Base-by-base conservation (phyloP, 2,888 invertebrate species). In the Ceriagrion tenellum region DNA sequence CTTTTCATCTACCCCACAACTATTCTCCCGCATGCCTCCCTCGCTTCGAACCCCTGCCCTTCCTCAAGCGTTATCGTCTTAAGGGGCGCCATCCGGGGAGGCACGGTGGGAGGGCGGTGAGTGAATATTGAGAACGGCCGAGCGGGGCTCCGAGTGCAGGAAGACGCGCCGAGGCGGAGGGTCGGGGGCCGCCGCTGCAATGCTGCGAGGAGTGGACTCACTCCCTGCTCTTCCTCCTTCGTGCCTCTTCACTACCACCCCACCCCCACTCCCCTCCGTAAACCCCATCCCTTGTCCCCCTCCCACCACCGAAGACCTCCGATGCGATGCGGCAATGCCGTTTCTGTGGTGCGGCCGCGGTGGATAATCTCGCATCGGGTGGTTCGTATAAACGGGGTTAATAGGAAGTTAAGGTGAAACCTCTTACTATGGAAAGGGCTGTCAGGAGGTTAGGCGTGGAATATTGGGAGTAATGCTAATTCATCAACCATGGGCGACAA, bases 31-130 rank as follows among this genome's bases (percentile, higher is more conserved):
- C n/a, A 0, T 23, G 20, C 8, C 12, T 26, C 63, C 69, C 69
- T 23, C 56, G 13, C 63, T 63, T 55, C 69, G 47, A 93, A 74
- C 93, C 93, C 69, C 26, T 81, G 93, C 69, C 93, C 93, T 93
- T 93, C 69, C 93, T 26, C 93, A 93, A 93, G 93, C 93, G 47
- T 93, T 93, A 93, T 40, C 69, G 93, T 69, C 59, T 59, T 59
- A 59, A 59, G 59, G 59, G 59, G 59, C n/a, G 81, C 81, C 81
- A 35, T 81, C 30, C 30, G 8, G 81, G 26, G 69, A n/a, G 69
- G 69, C n/a, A 69, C 6, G 69, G 69, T 1, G 69, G n/a, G 69
- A 18, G 23, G 35, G 81, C 81, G 81, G 81, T 26, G 81, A 35
- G 30, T 81, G 81, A 81, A 81, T 81, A 81, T 81, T 81, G 35